phyloP scores from a whole-genome alignment of 1,140 invertebrate species.

The Tenebrio molitor region DNA sequence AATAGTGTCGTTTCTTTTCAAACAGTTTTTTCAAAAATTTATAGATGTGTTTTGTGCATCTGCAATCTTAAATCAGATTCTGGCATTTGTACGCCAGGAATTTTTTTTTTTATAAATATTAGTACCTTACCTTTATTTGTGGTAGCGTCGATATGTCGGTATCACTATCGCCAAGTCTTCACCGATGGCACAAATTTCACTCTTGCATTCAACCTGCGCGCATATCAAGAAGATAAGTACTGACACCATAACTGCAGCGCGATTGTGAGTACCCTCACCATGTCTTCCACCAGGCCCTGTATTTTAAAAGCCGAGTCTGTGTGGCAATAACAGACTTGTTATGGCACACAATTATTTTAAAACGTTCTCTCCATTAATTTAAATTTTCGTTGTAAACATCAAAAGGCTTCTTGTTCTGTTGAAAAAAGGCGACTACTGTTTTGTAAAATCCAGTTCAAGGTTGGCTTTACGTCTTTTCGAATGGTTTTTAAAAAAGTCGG shows the following conservation, averaged over 20 bases:
- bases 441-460: slow-evolving; percentile 27
- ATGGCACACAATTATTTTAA: slow-evolving; percentile 36
- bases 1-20: too few species aligned
- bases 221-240: slow-evolving; percentile 30
- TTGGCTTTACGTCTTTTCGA: not conserved
- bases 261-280: slow-evolving; percentile 30
- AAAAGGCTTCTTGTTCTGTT: slow-evolving; percentile 7
- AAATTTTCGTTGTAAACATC: slow-evolving; percentile 23
- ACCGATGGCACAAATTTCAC: not conserved
- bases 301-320: slow-evolving; percentile 6
- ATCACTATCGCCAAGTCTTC: too few species aligned
- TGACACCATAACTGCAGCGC: slow-evolving; percentile 17
- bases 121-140: too few species aligned
- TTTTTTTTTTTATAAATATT: too few species aligned
- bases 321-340: slow-evolving; percentile 12
- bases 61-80: too few species aligned
- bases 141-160: too few species aligned
- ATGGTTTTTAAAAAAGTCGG: not conserved
- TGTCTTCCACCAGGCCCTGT: slow-evolving; percentile 13
- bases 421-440: too few species aligned
- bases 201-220: slow-evolving; percentile 31
- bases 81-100: too few species aligned
- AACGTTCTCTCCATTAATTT: slow-evolving; percentile 20
- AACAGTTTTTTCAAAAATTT: too few species aligned
- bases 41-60: too few species aligned